Evolutionary conservation across 2,888 invertebrate species (phyloP).

Genomic region (Spialia ferax): DNA sequence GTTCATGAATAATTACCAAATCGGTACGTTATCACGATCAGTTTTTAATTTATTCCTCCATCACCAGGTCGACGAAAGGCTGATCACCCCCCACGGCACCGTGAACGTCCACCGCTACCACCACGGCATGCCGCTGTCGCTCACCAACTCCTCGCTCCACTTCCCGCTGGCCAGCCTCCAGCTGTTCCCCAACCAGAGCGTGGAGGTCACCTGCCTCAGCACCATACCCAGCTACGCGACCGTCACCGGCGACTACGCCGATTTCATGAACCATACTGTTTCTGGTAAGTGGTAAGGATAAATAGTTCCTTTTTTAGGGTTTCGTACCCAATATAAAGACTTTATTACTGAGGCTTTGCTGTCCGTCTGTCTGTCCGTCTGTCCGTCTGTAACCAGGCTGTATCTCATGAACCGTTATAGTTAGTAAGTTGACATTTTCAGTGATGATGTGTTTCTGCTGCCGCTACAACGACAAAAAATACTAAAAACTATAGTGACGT

Average conservation of each 20-base stretch:
- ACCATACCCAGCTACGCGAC: constrained; percentile 92
- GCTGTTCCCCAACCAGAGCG: constrained; percentile 89
- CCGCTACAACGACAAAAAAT: no score
- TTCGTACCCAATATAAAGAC: no score
- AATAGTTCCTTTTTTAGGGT: no score
- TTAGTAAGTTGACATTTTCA: no score
- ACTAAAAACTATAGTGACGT: no score
- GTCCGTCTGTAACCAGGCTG: no score
- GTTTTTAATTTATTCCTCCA: not conserved
- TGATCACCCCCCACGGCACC: constrained; percentile 76
- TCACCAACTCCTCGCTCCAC: constrained; percentile 84
- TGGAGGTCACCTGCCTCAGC: constrained; percentile 91
- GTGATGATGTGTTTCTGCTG: no score
- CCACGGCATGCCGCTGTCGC: constrained; percentile 73
- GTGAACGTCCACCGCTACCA: constrained; percentile 71
- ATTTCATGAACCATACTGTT: constrained; percentile 90
- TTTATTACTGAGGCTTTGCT: no score
- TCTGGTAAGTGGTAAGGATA: constrained; percentile 88
- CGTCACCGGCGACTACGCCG: constrained; percentile 90
- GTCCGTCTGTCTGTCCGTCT: no score
- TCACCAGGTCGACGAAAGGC: constrained; percentile 73
- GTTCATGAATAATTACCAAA: not conserved
- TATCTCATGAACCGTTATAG: no score
- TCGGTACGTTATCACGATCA: not conserved
- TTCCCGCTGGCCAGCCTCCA: constrained; percentile 90